A percentile compares a stretch with the other conserved stretches of the same genome.
These are phyloP conservation scores for Cordilura impudica DNA, from an alignment of 2,888 invertebrate species.

Conservation along the genomic window DNA sequence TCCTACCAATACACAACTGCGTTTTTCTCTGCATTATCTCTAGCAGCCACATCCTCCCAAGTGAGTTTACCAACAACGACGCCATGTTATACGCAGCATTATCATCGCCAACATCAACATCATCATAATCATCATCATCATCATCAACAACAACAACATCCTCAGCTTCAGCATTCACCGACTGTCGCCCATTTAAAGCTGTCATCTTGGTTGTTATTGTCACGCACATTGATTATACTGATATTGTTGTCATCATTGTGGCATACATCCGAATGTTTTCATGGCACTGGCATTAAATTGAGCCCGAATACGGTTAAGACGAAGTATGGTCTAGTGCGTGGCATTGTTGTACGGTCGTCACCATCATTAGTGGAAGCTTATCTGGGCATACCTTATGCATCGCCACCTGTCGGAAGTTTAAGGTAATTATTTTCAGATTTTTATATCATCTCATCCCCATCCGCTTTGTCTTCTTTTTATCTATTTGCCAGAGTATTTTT, in stretches of 20 bases:
- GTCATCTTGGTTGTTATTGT: conserved; percentile 44
- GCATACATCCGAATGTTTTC: conserved; percentile 72
- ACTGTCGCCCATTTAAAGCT: conserved; percentile 22
- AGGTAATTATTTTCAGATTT: conserved; percentile 80
- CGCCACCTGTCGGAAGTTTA: conserved; percentile 92
- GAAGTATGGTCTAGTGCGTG: conserved; percentile 92
- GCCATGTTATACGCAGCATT: conserved; percentile 35
- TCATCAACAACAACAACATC: background rate
- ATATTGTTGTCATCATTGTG: conserved; percentile 70
- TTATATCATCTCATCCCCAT: conserved; percentile 20
- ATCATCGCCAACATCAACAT: conserved; percentile 27
- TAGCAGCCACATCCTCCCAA: background rate
- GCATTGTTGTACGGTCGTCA: conserved; percentile 88
- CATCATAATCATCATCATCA: conserved; percentile 11
- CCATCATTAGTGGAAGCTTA: conserved; percentile 90
- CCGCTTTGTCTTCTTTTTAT: conserved; percentile 12
- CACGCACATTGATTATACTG: conserved; percentile 67
- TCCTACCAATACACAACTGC: too few species aligned
- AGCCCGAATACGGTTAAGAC: conserved; percentile 87
- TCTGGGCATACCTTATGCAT: conserved; percentile 95
- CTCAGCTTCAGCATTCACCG: background rate
- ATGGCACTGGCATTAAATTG: conserved; percentile 77
- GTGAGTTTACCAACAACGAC: background rate
- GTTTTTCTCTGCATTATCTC: background rate
- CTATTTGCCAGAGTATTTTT: too few species aligned